A percentile compares a stretch with the other conserved stretches of the same genome.
phyloP scores from a whole-genome alignment of 2,888 invertebrate species.

The Caenorhabditis macrosperma region DNA sequence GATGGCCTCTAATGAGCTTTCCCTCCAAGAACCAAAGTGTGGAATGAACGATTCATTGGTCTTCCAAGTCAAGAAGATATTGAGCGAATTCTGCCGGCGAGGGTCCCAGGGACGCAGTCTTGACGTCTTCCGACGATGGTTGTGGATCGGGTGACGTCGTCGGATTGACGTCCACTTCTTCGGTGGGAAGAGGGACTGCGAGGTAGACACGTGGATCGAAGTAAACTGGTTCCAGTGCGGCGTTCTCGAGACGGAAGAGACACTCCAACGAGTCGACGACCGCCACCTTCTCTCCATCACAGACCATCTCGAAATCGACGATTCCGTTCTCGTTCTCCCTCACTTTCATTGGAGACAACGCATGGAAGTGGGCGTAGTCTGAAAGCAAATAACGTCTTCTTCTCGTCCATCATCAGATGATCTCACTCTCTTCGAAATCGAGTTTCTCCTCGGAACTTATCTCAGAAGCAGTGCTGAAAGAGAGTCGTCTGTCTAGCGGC shows the following conservation, averaged over 20 bases:
- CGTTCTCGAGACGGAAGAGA: neutral
- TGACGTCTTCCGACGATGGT: neutral
- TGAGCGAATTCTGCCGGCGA: constrained; percentile 1
- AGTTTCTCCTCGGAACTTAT: neutral
- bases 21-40: too few relatives aligned
- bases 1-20: too few relatives aligned
- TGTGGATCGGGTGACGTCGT: neutral
- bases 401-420: neutral
- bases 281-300: constrained; percentile 10
- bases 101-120: neutral
- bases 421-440: neutral
- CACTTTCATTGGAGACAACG: constrained; percentile 5
- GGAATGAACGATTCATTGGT: neutral
- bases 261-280: constrained; percentile 48
- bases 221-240: neutral
- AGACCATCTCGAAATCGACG: constrained; percentile 29
- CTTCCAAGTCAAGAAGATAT: neutral
- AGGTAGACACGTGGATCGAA: constrained; percentile 21
- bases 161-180: neutral
- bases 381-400: neutral
- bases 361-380: neutral
- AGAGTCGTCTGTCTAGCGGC: constrained; percentile 17
- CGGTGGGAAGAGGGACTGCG: neutral
- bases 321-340: constrained; percentile 13
- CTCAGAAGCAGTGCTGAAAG: constrained; percentile 30